A percentile compares a stretch with the other conserved stretches of the same genome.
Conservation (phyloP, 2,888 invertebrate species). For the Oxytorus armatus region DNA sequence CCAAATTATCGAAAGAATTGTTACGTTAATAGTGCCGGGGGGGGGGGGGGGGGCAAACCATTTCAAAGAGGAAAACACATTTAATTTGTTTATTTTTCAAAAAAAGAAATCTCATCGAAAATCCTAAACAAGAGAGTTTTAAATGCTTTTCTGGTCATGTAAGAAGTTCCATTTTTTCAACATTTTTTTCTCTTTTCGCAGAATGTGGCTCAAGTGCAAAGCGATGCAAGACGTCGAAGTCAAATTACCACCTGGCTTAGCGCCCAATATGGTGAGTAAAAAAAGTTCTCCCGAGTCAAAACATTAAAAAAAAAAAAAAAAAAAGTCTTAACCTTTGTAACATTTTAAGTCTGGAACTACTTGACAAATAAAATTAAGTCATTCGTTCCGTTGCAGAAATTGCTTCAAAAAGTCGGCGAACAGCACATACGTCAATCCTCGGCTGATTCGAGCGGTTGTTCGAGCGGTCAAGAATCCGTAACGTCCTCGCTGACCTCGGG, state of each 20-base stretch:
- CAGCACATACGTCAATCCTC: constrained; percentile 82
- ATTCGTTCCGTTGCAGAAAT: constrained; percentile 75
- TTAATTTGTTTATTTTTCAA: too few relatives aligned
- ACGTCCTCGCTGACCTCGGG: constrained; percentile 86
- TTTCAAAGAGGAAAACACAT: too few relatives aligned
- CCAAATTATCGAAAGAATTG: too few relatives aligned
- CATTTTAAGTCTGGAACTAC: too few relatives aligned
- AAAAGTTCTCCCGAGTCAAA: too few relatives aligned
- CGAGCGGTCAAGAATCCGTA: constrained; percentile 86
- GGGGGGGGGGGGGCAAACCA: too few relatives aligned
- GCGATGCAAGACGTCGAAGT: constrained; percentile 89
- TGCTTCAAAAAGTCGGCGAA: constrained; percentile 82
- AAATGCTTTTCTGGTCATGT: constrained; percentile 9
- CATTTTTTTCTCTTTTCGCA: constrained; percentile 73
- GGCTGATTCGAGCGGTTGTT: constrained; percentile 86
- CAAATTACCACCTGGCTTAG: constrained; percentile 88
- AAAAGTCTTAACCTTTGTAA: too few relatives aligned
- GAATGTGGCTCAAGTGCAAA: constrained; percentile 87
- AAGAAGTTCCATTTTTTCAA: neutral
- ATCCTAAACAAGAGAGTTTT: neutral
- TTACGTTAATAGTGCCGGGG: too few relatives aligned
- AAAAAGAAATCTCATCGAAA: too few relatives aligned
- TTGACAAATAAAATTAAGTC: constrained; percentile 58
- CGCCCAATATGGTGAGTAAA: constrained; percentile 82
- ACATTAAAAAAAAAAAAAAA: too few relatives aligned